phyloP scores from a whole-genome alignment of 2,888 invertebrate species.

The Nephrotoma flavescens region DNA sequence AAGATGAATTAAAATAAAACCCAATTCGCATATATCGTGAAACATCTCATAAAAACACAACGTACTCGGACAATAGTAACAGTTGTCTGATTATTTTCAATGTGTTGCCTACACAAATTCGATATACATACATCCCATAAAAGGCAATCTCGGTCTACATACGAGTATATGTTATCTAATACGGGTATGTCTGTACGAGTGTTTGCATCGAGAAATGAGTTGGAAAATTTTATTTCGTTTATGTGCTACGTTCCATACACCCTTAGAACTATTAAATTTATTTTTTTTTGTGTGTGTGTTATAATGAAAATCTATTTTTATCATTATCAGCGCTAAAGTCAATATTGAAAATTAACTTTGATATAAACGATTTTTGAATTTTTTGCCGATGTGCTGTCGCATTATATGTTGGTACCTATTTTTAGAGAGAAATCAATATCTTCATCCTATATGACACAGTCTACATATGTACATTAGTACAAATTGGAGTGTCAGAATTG shows the following conservation, averaged over 20 bases:
- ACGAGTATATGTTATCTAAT: not conserved
- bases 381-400: not conserved
- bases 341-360: not conserved
- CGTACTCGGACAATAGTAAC: not conserved
- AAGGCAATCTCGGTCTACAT: not conserved
- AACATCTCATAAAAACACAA: not conserved
- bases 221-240: not conserved
- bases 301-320: not conserved
- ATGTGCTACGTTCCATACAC: not conserved
- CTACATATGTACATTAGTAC: too few species aligned
- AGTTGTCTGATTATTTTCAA: not conserved
- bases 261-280: not conserved
- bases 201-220: not conserved
- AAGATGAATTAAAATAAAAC: not conserved
- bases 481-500: too few species aligned
- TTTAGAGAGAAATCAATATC: not conserved
- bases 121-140: not conserved
- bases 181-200: too few species aligned
- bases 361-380: not conserved
- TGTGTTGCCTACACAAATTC: not conserved
- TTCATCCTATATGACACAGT: too few species aligned
- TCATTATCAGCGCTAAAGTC: not conserved
- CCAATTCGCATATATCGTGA: not conserved
- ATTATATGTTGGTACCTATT: not conserved
- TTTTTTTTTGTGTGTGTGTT: not conserved